Base-by-base conservation (phyloP, 1,140 invertebrate genomes). In the Gryon sp. region DNA sequence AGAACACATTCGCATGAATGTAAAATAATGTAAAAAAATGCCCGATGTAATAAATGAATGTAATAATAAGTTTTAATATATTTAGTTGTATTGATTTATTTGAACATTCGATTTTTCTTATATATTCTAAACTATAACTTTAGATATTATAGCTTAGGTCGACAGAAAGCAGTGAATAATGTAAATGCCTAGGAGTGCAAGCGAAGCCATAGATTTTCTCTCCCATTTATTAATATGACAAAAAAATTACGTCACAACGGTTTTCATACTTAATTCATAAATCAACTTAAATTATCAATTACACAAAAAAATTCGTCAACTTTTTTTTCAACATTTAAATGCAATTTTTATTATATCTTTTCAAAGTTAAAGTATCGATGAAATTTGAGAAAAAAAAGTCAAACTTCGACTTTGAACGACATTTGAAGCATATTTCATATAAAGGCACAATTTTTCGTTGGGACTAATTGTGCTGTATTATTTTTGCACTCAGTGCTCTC, bases 101-200 rank as follows among this genome's bases (percentile, higher is more conserved):
- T 53, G 4, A 32, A 45, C 32, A 65, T 16, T 59, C 65, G 62
- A 52, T 41, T 70, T 43, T 32, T 69, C 43, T n/a, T 59, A 62
- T 68, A 63, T 46, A 59, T 63, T 65, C 50, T 43, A 62, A 52
- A 46, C 65, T 76, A 76, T 76, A 36, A 38, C 20, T 59, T 65
- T 48, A 43, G 65, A 70, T 65, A 52, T 63, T 75, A 66, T 41
- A 68, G 72, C 65, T 76, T 70, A 50, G 65, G 50, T 76, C 59
- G 73, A 48, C 59, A 26, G 41, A 76, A 70, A 76, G 59, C 28
- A 53, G 59, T 70, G 74, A 70, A 76, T 76, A 65, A 76, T 70
- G 74, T 60, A 69, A 76, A 63, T 50, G 60, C 36, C 53, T 66
- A 57, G 14, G 34, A 77, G 60, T 60, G 60, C 60, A 60, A 34